These are phyloP conservation scores for Ptychoptera contaminata DNA, from an alignment of 2,888 invertebrate species.

Conservation along the genomic window DNA sequence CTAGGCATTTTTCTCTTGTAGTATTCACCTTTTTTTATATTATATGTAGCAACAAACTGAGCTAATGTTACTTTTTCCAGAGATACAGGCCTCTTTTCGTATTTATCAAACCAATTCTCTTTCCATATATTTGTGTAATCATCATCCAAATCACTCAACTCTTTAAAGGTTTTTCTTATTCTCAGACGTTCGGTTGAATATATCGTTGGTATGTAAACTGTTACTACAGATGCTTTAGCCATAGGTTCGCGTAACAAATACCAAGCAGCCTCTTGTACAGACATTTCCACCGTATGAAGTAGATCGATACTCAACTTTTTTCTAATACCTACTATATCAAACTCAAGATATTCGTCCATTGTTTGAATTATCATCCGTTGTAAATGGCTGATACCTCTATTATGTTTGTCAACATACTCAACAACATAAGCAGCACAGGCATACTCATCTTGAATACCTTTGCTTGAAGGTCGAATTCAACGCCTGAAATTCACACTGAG, in stretches of 20 bases:
- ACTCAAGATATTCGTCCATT: slow-evolving; percentile 22
- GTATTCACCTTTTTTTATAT: no score
- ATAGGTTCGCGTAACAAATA: slow-evolving; percentile 28
- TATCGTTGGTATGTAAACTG: slow-evolving; percentile 24
- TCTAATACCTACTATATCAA: slow-evolving; percentile 17
- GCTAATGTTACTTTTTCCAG: neutral
- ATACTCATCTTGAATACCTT: no score
- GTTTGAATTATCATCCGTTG: slow-evolving; percentile 11
- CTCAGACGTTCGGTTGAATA: no score
- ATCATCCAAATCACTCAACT: neutral
- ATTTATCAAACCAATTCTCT: slow-evolving; percentile 1
- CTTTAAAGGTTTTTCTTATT: slow-evolving; percentile 1
- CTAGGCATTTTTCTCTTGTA: no score
- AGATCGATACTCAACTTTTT: slow-evolving; percentile 18
- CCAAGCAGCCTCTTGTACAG: slow-evolving; percentile 29
- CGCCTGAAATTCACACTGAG: no score
- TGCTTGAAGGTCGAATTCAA: no score
- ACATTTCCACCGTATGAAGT: slow-evolving; percentile 21
- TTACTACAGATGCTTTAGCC: slow-evolving; percentile 19
- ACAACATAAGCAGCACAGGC: slow-evolving; percentile 26
- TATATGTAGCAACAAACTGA: neutral
- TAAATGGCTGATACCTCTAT: slow-evolving; percentile 19
- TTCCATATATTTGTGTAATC: neutral
- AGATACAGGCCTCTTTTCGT: neutral
- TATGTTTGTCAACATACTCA: slow-evolving; percentile 26